Evolutionary conservation across 2,113 vertebrate genomes (phyloP), one percentile per base, ranked within the genome.

Genomic region (Plectropomus leopardus): DNA sequence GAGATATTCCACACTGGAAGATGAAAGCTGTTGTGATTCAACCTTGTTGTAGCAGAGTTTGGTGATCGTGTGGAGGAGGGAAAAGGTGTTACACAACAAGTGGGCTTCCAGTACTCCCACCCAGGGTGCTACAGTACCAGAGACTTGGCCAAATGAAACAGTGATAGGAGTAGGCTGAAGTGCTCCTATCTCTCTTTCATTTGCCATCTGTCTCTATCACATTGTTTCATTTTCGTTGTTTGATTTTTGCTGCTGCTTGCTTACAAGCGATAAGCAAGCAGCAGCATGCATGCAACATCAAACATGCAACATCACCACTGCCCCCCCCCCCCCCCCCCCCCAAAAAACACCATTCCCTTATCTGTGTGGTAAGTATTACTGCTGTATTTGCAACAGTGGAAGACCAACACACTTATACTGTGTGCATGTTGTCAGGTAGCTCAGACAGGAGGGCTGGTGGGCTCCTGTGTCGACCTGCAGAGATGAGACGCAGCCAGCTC

Each of bases 1-100:
- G n/a, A 72, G 68, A 45, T 47, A 79, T 80, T 78, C 75, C 54
- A 73, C 71, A 73, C 11, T 21, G 21, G 23, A 76, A 67, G 67
- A 85, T 78, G 30, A 90, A 89, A 90, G 88, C 80, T 63, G 53
- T 0, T 86, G 86, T 80, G 71, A 88, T 85, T 81, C 76, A 85
- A 82, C 71, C 74, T 82, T 75, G 78, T 58, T 82, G 82, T 73
- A 78, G 78, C 85, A 65, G 60, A 88, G 82, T 84, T 84, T 81
- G 70, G 44, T 7, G 11, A 78, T 80, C 63, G 32, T 85, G 88
- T 80, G 92, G 89, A 88, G 92, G 89, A 90, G 85, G 88, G 69
- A 83, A 72, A 85, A 72, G 40, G 54, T 88, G 85, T 93, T 91
- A 92, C 87, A 86, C 89, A 93, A 93, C 82, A 84, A 86, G 76